Percentiles rank a stretch among this genome's conserved stretches.
These are phyloP conservation scores for Brachyhypopomus occidentalis DNA, from an alignment of 2,113 vertebrate genomes.

Conservation along the genomic window DNA sequence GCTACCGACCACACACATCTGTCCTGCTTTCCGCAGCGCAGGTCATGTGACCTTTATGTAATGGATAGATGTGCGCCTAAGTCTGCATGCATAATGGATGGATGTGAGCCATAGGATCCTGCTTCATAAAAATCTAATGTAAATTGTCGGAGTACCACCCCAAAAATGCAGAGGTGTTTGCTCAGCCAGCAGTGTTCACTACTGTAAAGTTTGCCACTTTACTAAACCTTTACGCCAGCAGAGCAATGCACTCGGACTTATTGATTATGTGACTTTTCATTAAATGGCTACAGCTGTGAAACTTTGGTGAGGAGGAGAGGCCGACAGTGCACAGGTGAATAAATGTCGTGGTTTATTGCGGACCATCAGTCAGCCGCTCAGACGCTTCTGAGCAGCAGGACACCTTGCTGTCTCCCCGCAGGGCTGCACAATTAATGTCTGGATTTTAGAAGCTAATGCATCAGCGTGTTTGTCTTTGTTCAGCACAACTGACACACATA, in stretches of 20 bases:
- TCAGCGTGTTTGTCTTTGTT: no score
- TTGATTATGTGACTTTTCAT: constrained; percentile 18
- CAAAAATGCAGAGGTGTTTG: not conserved
- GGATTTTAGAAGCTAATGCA: not conserved
- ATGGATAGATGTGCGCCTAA: no score
- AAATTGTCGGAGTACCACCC: not conserved
- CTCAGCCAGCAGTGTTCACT: not conserved
- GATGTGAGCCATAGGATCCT: not conserved
- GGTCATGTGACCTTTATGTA: no score
- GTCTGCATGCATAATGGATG: no score
- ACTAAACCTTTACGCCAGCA: not conserved
- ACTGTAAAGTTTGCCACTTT: not conserved
- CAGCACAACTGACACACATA: not conserved
- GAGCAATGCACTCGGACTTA: not conserved
- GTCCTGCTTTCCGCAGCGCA: no score
- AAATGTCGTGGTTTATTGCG: not conserved
- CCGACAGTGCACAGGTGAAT: not conserved
- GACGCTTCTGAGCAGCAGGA: not conserved
- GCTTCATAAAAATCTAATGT: not conserved
- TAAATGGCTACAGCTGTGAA: not conserved
- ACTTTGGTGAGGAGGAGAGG: not conserved
- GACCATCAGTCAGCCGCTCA: not conserved
- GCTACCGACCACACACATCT: no score
- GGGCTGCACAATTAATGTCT: no score
- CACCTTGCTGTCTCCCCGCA: no score